phyloP scores from a whole-genome alignment of 37 sponge, comb jelly and placozoan genomes.

The Theonella swinhoei region DNA sequence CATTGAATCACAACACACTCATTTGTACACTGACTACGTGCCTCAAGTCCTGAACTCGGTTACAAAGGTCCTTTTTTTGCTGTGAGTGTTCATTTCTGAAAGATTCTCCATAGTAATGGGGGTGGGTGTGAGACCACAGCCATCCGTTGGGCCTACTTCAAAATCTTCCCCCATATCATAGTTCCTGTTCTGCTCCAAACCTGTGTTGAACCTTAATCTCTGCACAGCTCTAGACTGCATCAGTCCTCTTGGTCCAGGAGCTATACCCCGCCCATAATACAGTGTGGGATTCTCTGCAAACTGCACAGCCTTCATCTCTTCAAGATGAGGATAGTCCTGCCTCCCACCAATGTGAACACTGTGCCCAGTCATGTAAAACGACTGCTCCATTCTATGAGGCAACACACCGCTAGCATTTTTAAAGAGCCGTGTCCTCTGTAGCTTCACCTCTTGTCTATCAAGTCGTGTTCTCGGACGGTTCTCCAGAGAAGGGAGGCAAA shows the following conservation, averaged over 20 bases:
- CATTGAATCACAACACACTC: not conserved
- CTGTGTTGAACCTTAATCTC: slow-evolving; percentile 8
- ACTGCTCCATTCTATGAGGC: slow-evolving; percentile 40
- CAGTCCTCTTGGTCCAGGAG: not conserved
- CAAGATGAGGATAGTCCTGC: slow-evolving; percentile 6
- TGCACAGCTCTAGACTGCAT: slow-evolving; percentile 3
- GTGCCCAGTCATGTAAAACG: slow-evolving; percentile 58
- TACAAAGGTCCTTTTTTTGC: not conserved
- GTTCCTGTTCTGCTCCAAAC: not conserved
- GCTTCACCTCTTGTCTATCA: not conserved
- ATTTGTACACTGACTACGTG: not conserved
- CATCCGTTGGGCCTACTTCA: too few species aligned
- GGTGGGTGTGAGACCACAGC: too few species aligned
- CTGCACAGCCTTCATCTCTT: slow-evolving; percentile 17
- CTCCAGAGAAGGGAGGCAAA: not conserved
- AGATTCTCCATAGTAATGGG: slow-evolving; percentile 9
- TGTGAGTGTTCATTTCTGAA: not conserved
- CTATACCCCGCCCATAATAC: slow-evolving; percentile 50
- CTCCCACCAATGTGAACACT: slow-evolving; percentile 14
- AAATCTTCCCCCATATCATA: not conserved
- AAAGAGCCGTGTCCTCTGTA: not conserved
- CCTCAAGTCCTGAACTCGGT: slow-evolving; percentile 2
- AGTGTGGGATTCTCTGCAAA: slow-evolving; percentile 29
- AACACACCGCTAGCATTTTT: slow-evolving; percentile 10
- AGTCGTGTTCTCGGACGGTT: slow-evolving; percentile 10